Base-by-base conservation (phyloP, 2,888 invertebrate species). In the Trachelus troglodyta region DNA sequence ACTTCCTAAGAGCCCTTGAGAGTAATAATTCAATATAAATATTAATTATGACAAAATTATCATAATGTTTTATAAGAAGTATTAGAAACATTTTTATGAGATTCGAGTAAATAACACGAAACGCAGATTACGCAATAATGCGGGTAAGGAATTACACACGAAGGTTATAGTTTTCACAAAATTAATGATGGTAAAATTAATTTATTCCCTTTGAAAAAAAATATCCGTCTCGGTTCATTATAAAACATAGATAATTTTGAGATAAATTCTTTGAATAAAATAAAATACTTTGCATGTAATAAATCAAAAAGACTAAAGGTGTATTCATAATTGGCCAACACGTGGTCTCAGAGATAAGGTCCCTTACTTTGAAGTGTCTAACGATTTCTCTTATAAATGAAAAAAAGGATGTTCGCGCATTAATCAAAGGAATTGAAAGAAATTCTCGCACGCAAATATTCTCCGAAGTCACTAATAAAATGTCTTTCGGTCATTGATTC, bases 81-180 rank as follows among this genome's bases (percentile, higher is more conserved):
- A 56, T 56, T 23, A 56, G 23, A 56, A 23, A 56, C 9, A 73
- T 73, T 79, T 76, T 82, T 69, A 30, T 37, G 69, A 68, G 76
- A 75, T 34, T 75, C 12, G 12, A 69, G 15, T 30, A 34, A 33
- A 75, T 68, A 56, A 2, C 23, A 23, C 23, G 1, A 15, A 40
- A 40, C 15, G 15, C 40, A 4, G 40, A 1, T 1, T 40, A 12
- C 4, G 15, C 15, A 40, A 15, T 34, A 4, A 40, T 12, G 15
- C 4, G 15, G 15, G 9, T 56, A 9, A 23, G 6, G 40, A 23
- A 56, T 6, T 23, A 15, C 6, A 40, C 1, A 2, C 2, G 2
- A 56, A 6, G 6, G 40, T 56, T 56, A 56, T 23, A 23, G 23
- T 9, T 23, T 23, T 56, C 9, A 56, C 2, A 12, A 15, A 75